Evolutionary conservation across 2,113 vertebrate genomes (phyloP).

Genomic region (Ochotona princeps): DNA sequence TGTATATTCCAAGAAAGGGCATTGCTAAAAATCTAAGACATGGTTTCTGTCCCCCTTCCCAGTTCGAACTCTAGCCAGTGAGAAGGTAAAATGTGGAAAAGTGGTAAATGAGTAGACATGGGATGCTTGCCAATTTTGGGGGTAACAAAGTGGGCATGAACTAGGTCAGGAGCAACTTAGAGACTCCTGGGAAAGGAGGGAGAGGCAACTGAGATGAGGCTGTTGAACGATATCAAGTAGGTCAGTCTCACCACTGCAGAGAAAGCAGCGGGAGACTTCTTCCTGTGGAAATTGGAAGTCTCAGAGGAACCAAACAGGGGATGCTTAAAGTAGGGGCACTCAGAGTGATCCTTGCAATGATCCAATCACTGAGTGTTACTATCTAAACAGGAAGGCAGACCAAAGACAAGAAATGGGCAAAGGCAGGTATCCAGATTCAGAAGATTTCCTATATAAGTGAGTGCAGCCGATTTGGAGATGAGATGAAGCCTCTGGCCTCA

Average conservation of each 20-base stretch:
- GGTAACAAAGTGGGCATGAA: not conserved
- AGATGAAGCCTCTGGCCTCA: not conserved
- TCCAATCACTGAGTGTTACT: not conserved
- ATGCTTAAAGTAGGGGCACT: constrained; percentile 9
- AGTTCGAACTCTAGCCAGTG: not conserved
- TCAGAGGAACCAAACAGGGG: not conserved
- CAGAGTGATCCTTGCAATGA: not conserved
- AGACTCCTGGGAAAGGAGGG: not conserved
- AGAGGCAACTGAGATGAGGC: not conserved
- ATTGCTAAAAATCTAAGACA: not conserved
- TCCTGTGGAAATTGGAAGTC: not conserved
- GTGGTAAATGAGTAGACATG: not conserved
- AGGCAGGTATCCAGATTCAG: not conserved
- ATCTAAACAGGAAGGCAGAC: not conserved
- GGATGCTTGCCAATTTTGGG: not conserved
- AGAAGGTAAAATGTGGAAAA: not conserved
- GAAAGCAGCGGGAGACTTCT: not conserved
- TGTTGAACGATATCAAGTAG: not conserved
- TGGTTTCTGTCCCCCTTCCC: not conserved
- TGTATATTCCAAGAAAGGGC: constrained; percentile 23
- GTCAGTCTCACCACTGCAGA: not conserved
- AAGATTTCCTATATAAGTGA: not conserved
- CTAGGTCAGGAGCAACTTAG: not conserved
- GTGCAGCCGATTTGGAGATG: not conserved
- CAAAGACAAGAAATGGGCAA: not conserved